A percentile compares a stretch with the other conserved stretches of the same genome.
phyloP scores from a whole-genome alignment of 2,888 invertebrate genomes.

The Hypomecis atomaria region DNA sequence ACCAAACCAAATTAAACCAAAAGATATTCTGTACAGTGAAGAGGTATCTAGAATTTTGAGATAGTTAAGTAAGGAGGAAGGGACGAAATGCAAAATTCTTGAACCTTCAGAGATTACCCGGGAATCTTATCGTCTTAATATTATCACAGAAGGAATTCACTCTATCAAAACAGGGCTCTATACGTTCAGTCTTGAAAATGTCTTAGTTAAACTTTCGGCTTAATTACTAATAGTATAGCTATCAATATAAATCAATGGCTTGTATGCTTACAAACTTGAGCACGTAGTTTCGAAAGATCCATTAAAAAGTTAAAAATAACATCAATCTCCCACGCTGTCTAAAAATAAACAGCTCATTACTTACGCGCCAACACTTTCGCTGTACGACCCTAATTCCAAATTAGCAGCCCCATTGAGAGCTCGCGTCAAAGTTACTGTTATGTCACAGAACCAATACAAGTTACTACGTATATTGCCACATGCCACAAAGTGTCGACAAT shows the following conservation, averaged over 20 bases:
- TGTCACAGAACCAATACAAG: conserved; percentile 26
- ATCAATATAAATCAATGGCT: neutral
- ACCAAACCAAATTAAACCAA: too few relatives aligned
- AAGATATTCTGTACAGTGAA: too few relatives aligned
- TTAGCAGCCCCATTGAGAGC: conserved; percentile 38
- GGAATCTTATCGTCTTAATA: too few relatives aligned
- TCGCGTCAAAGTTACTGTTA: conserved; percentile 42
- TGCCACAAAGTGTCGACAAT: conserved; percentile 37
- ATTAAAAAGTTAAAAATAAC: conserved; percentile 29
- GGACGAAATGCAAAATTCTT: too few relatives aligned
- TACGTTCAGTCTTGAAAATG: too few relatives aligned
- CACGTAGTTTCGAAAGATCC: neutral
- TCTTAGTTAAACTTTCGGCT: too few relatives aligned
- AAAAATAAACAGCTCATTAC: conserved; percentile 38
- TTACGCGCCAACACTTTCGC: conserved; percentile 36
- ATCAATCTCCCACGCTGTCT: conserved; percentile 32
- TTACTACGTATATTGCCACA: neutral
- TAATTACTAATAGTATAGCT: too few relatives aligned
- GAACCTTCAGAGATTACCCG: too few relatives aligned
- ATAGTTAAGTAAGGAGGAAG: too few relatives aligned
- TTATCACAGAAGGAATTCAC: too few relatives aligned
- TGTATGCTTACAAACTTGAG: neutral
- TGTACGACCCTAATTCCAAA: conserved; percentile 36
- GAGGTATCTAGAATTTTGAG: too few relatives aligned
- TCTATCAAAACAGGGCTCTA: too few relatives aligned